Base-by-base conservation (phyloP, 2,888 invertebrate species). In the Phoronis australis region DNA sequence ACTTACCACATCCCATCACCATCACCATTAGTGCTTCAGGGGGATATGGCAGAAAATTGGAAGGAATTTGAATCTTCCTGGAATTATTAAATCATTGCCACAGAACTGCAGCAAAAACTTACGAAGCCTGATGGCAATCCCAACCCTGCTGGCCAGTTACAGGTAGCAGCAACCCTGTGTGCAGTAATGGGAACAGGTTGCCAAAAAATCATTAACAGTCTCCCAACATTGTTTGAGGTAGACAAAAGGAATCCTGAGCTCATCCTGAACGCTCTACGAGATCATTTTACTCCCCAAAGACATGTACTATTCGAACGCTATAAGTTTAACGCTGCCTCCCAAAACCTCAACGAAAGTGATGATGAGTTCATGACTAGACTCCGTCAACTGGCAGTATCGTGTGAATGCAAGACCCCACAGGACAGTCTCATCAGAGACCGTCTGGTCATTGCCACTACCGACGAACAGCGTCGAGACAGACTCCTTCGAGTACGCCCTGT, bases 321-420 rank as follows among this genome's bases (percentile, higher is more conserved):
- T 31, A 31, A 31, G 31, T 31, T 31, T 31, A 31, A 31, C 31
- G 15, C 22, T 5, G 18, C 42, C 4, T 4, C 9, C 35, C 47
- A 47, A 18, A 20, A 3, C 23, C 35, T 31, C 3, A 37, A 35
- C 9, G 35, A 47, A 22, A 42, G 5, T 42, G 42, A 35, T 9
- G 42, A 47, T 41, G 26, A 47, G 42, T 47, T 31, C 24, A 37
- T 47, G 9, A 22, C 35, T 2, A 40, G 42, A 47, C 22, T 47
- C 21, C 3, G 42, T 2, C 47, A 42, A 25, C 23, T 47, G 23
- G 27, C 47, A 20, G 42, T 35, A n/a, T n/a, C 47, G 9, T 47
- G 47, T 47, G 47, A 47, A 41, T 47, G 22, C 35, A 42, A 23
- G n/a, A 25, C 2, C 12, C 22, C 35, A 20, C 20, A 42, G 12